These are phyloP conservation scores for Furnarius figulus DNA, from an alignment of 2,113 vertebrate genomes.

Conservation along the genomic window DNA sequence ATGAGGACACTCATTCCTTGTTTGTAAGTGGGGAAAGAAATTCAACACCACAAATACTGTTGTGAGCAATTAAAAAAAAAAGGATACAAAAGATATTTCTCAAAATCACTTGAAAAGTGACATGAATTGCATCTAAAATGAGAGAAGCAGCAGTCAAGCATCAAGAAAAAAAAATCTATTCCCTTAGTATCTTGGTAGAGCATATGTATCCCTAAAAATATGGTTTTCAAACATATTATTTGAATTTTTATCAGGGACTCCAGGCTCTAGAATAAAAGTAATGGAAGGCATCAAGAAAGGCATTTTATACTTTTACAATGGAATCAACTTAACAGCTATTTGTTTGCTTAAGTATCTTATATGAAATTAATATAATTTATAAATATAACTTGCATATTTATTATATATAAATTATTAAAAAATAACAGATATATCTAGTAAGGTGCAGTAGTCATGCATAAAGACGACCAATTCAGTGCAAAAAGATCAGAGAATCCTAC, in stretches of 20 bases:
- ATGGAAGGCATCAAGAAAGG: background rate
- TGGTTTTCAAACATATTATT: background rate
- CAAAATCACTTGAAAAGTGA: background rate
- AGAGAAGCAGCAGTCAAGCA: background rate
- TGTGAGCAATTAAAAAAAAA: background rate
- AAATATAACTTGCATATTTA: background rate
- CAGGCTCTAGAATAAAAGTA: background rate
- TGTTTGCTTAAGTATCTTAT: background rate
- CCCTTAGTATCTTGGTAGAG: background rate
- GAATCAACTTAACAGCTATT: background rate
- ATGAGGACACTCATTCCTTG: background rate
- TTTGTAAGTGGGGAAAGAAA: background rate
- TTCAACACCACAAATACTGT: background rate
- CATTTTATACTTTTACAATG: background rate
- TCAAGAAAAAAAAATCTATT: background rate
- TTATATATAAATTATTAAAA: background rate
- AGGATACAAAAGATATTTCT: background rate
- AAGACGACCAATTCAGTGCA: background rate
- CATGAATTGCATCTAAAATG: background rate
- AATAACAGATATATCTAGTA: background rate
- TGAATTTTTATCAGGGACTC: background rate
- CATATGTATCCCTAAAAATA: background rate
- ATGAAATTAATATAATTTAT: background rate
- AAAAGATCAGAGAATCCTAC: background rate
- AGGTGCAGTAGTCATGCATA: background rate